phyloP scores from a whole-genome alignment of 2,888 invertebrate genomes.

The Drosophila heteroneura region DNA sequence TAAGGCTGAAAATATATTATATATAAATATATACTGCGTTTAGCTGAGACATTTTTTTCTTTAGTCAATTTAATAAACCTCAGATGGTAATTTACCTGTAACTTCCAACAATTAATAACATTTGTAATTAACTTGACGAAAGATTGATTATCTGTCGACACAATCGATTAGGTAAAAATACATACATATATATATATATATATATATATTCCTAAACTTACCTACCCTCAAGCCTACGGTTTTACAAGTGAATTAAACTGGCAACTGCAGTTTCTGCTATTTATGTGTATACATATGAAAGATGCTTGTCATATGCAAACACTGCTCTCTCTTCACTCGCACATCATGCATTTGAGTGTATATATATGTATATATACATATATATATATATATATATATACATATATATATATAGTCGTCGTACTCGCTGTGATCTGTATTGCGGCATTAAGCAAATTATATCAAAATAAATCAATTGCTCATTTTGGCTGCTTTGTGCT shows the following conservation, averaged over 20 bases:
- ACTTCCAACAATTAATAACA: neutral
- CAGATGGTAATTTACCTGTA: neutral
- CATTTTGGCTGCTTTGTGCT: slow-evolving; percentile 33
- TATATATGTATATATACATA: too few relatives aligned
- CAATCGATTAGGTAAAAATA: neutral
- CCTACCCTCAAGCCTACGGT: neutral
- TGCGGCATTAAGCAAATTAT: slow-evolving; percentile 38
- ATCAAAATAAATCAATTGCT: slow-evolving; percentile 66
- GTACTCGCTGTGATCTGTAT: slow-evolving; percentile 24
- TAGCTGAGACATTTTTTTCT: neutral
- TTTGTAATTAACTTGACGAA: neutral
- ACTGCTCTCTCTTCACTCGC: slow-evolving; percentile 1
- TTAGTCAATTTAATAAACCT: neutral
- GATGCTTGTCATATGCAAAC: slow-evolving; percentile 2
- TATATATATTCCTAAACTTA: neutral
- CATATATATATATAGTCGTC: slow-evolving; percentile 3
- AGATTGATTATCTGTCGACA: neutral
- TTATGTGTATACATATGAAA: slow-evolving; percentile 1
- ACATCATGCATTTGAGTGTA: neutral
- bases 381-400: neutral
- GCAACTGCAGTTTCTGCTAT: neutral
- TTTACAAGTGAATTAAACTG: slow-evolving; percentile 6
- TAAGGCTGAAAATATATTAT: neutral
- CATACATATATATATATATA: neutral
- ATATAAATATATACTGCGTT: neutral